phyloP scores from a whole-genome alignment of 2,888 invertebrate genomes.

The Apamea sordens region DNA sequence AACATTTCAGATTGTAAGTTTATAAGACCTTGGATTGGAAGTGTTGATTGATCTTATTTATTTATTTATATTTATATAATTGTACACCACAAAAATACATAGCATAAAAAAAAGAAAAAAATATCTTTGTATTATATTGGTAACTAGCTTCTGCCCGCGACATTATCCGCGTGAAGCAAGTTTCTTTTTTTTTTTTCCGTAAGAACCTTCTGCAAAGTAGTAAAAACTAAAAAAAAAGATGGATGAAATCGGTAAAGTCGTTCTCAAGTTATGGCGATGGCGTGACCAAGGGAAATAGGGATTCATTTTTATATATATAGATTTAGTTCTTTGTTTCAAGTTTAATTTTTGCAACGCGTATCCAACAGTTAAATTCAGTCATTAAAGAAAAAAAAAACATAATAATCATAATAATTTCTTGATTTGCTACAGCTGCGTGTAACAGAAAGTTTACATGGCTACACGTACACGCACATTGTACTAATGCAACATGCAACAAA shows the following conservation, averaged over 20 bases:
- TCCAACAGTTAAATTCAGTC: background rate
- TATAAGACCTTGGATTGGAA: background rate
- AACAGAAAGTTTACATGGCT: background rate
- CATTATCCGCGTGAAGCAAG: too few relatives aligned
- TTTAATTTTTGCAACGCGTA: background rate
- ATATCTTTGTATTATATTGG: background rate
- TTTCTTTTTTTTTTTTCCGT: too few relatives aligned
- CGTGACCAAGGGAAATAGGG: too few relatives aligned
- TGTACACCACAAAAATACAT: too few relatives aligned
- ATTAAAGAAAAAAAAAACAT: background rate
- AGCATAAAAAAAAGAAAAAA: too few relatives aligned
- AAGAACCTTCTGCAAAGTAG: too few relatives aligned
- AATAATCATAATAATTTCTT: background rate
- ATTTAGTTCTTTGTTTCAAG: background rate
- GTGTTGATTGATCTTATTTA: background rate
- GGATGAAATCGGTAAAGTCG: too few relatives aligned
- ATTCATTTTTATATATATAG: too few relatives aligned
- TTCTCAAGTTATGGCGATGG: too few relatives aligned
- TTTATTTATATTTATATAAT: too few relatives aligned
- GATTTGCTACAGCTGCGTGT: background rate
- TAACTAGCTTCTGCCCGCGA: too few relatives aligned
- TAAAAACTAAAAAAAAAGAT: too few relatives aligned
- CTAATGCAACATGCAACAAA: conserved; percentile 3
- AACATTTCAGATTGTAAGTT: background rate
- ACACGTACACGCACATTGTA: background rate